A percentile compares a stretch with the other conserved stretches of the same genome.
These are phyloP conservation scores for Temnopleurus reevesii DNA, from an alignment of 53 echinoderm and acorn worm species.

Conservation along the genomic window DNA sequence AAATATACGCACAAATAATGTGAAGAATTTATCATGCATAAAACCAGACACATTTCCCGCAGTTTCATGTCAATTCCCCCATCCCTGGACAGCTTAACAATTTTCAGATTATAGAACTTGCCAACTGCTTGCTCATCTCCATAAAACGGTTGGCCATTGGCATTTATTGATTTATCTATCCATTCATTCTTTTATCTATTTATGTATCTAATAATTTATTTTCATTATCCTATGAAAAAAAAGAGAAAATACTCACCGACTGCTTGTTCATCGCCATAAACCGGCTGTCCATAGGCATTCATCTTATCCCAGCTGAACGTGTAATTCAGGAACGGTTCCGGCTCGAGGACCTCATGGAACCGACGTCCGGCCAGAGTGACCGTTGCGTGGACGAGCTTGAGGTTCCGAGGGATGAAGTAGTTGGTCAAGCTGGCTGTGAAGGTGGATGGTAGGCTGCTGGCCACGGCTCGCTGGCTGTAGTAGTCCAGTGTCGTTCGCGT, in stretches of 20 bases:
- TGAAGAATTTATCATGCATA: too few relatives aligned
- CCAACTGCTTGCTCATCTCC: constrained; percentile 82
- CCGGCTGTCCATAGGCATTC: constrained; percentile 84
- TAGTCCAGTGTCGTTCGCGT: constrained; percentile 83
- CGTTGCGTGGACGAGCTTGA: constrained; percentile 82
- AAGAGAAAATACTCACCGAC: constrained; percentile 63
- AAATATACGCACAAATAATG: too few relatives aligned
- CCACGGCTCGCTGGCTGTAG: constrained; percentile 75
- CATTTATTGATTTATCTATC: too few relatives aligned
- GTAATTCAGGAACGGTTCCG: constrained; percentile 71
- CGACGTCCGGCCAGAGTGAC: constrained; percentile 73
- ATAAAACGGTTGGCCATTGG: constrained; percentile 82
- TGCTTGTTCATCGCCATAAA: constrained; percentile 82
- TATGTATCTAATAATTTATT: too few relatives aligned
- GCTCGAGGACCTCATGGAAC: constrained; percentile 63
- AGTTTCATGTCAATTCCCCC: too few relatives aligned
- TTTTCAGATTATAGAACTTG: too few relatives aligned
- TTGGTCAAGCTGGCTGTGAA: constrained; percentile 62
- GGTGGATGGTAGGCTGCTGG: constrained; percentile 50
- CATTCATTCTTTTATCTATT: too few relatives aligned
- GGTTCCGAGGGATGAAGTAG: constrained; percentile 57
- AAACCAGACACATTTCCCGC: too few relatives aligned
- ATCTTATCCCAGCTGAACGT: constrained; percentile 79
- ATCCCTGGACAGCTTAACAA: too few relatives aligned
- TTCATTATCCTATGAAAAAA: too few relatives aligned